phyloP scores from a whole-genome alignment of 2,888 invertebrate species.

The Carabus problematicus region DNA sequence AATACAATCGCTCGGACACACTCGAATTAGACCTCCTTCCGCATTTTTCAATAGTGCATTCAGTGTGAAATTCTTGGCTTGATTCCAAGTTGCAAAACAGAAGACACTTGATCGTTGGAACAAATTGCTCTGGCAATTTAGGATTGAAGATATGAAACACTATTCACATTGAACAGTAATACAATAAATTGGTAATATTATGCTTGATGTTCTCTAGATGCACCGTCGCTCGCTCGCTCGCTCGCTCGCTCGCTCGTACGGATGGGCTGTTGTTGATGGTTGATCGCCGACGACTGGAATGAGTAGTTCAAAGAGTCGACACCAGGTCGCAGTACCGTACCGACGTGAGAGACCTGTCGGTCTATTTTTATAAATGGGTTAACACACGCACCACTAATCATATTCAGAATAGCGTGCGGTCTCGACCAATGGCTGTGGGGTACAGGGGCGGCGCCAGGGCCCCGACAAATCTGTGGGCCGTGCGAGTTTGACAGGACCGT shows the following conservation, averaged over 20 bases:
- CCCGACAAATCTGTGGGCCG: constrained; percentile 60
- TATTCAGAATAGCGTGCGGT: constrained; percentile 53
- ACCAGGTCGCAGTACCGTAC: constrained; percentile 54
- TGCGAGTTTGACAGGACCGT: constrained; percentile 58
- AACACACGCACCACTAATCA: constrained; percentile 53
- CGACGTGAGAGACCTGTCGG: constrained; percentile 43
- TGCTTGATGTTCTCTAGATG: too few relatives aligned
- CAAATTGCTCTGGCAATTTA: too few relatives aligned
- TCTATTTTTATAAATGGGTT: constrained; percentile 41
- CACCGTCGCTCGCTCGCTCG: too few relatives aligned
- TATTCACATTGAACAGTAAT: too few relatives aligned
- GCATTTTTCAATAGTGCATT: too few relatives aligned
- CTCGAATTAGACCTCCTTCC: too few relatives aligned
- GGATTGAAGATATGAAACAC: too few relatives aligned
- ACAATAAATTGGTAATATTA: too few relatives aligned
- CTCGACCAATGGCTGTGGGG: constrained; percentile 56
- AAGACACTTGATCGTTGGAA: too few relatives aligned
- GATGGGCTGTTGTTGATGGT: constrained; percentile 18
- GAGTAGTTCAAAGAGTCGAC: constrained; percentile 54
- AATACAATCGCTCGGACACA: too few relatives aligned
- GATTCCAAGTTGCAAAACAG: too few relatives aligned
- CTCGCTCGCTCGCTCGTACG: constrained; percentile 6
- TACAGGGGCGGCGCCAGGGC: constrained; percentile 58
- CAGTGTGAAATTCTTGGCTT: too few relatives aligned
- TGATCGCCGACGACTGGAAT: constrained; percentile 11